Base-by-base conservation (phyloP, 2,797 vertebrate genomes). In the Lithobates sylvaticus region DNA sequence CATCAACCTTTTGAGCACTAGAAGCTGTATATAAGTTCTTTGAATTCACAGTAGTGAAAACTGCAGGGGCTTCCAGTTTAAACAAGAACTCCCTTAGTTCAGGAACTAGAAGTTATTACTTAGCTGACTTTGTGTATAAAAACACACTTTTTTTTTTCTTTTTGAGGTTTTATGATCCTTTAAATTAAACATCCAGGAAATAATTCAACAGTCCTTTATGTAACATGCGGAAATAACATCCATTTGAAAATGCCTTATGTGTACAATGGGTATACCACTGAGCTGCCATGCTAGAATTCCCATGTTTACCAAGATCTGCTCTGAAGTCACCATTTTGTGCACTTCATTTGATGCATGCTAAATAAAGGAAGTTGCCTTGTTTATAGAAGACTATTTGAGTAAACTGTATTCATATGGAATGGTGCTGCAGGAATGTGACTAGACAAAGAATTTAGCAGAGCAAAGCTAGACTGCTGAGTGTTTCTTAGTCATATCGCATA, bases 321-420 rank as follows among this genome's bases (percentile, higher is more conserved):
- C 70, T 23, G 78, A 74, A 69, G 71, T 76, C 67, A 71, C 64
- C 29, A 77, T 39, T 61, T 85, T 76, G 47, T 75, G 32, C 78
- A 72, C 50, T 77, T 86, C 39, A 76, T 58, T 29, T 65, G 73
- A 71, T 77, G 74, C 73, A 82, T 76, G 73, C 16, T 84, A 76
- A 76, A 84, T 83, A 86, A 67, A 71, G 79, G 74, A 86, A 86
- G 74, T 50, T 65, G 65, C 54, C 50, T 82, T 83, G 79, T 86
- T 82, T 86, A 78, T 64, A 82, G 54, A 76, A 65, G 44, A 67
- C 26, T 72, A n/a, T 16, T 26, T 67, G 54, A 70, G 81, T 78
- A 86, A 86, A 82, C 54, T 47, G 21, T 75, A 75, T 80, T 58
- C 50, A 82, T 77, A 68, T 32, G 50, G 79, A 83, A 86, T 83